These are phyloP conservation scores for Neopipo cinnamomea DNA, from an alignment of 2,113 vertebrate species.

Conservation along the genomic window DNA sequence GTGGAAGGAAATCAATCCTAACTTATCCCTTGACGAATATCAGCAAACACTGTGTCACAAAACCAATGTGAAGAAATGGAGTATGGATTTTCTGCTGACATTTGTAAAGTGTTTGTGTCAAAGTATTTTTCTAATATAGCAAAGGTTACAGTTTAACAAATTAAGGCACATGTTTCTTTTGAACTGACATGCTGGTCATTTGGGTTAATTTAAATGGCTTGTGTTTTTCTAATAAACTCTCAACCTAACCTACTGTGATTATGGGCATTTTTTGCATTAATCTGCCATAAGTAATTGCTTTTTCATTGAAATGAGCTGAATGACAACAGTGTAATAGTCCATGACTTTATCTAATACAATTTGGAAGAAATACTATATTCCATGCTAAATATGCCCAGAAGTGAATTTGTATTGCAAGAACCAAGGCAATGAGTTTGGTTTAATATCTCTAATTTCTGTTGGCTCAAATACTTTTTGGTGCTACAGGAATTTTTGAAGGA, in stretches of 20 bases:
- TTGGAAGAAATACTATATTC: background rate
- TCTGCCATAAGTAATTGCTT: slow-evolving; percentile 32
- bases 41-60: slow-evolving; percentile 79
- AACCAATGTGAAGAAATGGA: slow-evolving; percentile 81
- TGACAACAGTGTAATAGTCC: slow-evolving; percentile 24
- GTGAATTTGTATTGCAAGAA: background rate
- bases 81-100: slow-evolving; percentile 84
- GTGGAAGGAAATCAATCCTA: slow-evolving; percentile 78
- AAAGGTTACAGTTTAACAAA: slow-evolving; percentile 80
- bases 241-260: slow-evolving; percentile 29
- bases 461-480: background rate
- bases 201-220: slow-evolving; percentile 70
- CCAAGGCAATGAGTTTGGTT: background rate
- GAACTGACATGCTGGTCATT: slow-evolving; percentile 62
- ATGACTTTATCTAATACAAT: slow-evolving; percentile 15
- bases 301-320: slow-evolving; percentile 43
- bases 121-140: slow-evolving; percentile 79
- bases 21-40: slow-evolving; percentile 78
- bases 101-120: slow-evolving; percentile 82
- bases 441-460: background rate
- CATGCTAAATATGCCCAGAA: background rate
- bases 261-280: slow-evolving; percentile 31
- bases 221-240: slow-evolving; percentile 62
- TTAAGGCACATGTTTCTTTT: slow-evolving; percentile 77
- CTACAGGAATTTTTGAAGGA: background rate